Conservation (phyloP, 2,888 invertebrate genomes). For the Stenichneumon culpator region DNA sequence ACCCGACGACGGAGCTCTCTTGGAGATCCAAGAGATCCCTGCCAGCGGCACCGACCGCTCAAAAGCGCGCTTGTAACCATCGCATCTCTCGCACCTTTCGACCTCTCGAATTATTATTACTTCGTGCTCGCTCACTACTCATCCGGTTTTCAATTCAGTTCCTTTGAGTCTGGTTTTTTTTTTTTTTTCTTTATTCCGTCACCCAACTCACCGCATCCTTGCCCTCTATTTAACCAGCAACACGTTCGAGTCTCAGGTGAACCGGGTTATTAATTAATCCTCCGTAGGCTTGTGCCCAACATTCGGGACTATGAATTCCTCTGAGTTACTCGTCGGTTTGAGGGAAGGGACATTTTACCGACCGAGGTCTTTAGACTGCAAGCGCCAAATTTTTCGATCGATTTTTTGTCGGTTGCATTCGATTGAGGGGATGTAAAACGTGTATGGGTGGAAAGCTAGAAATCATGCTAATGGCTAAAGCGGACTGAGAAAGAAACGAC, state of each 20-base stretch:
- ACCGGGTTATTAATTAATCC: conserved; percentile 35
- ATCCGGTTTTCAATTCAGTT: conserved; percentile 53
- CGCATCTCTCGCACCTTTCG: conserved; percentile 40
- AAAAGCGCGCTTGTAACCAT: conserved; percentile 37
- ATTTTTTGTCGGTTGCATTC: too few relatives aligned
- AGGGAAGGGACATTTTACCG: too few relatives aligned
- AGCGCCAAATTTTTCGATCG: neutral
- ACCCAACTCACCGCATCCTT: conserved; percentile 35
- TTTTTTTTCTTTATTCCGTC: conserved; percentile 11
- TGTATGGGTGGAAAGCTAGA: too few relatives aligned
- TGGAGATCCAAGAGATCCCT: conserved; percentile 32
- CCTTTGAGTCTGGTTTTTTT: conserved; percentile 4
- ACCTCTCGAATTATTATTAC: conserved; percentile 56
- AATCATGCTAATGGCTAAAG: too few relatives aligned
- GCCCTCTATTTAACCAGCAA: conserved; percentile 59
- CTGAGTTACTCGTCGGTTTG: too few relatives aligned
- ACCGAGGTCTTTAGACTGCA: neutral
- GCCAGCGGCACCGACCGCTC: conserved; percentile 36
- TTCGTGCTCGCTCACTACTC: conserved; percentile 51
- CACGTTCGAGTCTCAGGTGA: conserved; percentile 45
- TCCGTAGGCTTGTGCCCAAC: conserved; percentile 20
- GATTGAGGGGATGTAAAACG: too few relatives aligned
- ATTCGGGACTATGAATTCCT: conserved; percentile 11
- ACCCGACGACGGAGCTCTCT: conserved; percentile 39
- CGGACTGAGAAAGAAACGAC: too few relatives aligned